Conservation (phyloP, 2,113 vertebrate species). For the Mus musculus region GRCm39 chr13:92808001-92808500, state of each 20-base stretch:
- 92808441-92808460: neutral
- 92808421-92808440: conserved; percentile 10
- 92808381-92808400: conserved; percentile 20
- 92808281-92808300: neutral
- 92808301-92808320: neutral
- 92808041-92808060: neutral
- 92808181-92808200: neutral
- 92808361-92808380: neutral
- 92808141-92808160: neutral
- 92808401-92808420: conserved; percentile 7
- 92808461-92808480: neutral
- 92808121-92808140: neutral
- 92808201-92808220: neutral
- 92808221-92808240: neutral
- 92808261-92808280: neutral
- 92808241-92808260: neutral
- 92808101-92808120: neutral
- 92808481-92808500: neutral
- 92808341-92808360: neutral
- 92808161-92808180: neutral
- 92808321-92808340: neutral
- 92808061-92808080: neutral
- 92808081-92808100: neutral
- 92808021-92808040: neutral
- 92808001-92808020: no score